Evolutionary conservation across 2,888 invertebrate genomes (phyloP).

Genomic region (Rhabditoides inermis): DNA sequence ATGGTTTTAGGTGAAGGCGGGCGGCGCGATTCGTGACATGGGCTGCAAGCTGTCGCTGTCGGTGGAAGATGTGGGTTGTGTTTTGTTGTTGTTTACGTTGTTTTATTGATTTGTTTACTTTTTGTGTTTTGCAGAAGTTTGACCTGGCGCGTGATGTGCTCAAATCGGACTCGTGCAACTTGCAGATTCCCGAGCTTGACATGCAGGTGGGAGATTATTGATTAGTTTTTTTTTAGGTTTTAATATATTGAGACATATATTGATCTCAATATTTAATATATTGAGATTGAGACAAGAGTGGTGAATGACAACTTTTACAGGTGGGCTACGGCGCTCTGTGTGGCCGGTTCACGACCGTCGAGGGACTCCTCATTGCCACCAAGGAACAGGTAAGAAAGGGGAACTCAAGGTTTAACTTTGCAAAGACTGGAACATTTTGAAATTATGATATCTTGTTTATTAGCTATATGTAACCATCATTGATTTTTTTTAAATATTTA

Average conservation of each 20-base stretch:
- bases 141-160: slow-evolving; percentile 87
- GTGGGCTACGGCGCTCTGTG: slow-evolving; percentile 77
- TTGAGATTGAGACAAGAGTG: no score
- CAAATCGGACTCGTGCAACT: slow-evolving; percentile 76
- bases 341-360: slow-evolving; percentile 87
- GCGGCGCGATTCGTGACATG: slow-evolving; percentile 38
- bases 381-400: slow-evolving; percentile 60
- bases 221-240: not conserved
- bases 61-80: slow-evolving; percentile 36
- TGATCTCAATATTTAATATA: no score
- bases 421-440: not conserved
- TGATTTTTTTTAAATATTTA: not conserved
- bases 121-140: slow-evolving; percentile 55
- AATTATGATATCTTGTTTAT: not conserved
- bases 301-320: slow-evolving; percentile 11
- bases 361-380: slow-evolving; percentile 74
- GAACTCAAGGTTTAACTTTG: no score
- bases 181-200: slow-evolving; percentile 78
- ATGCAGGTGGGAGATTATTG: slow-evolving; percentile 59
- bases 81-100: no score
- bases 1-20: slow-evolving; percentile 17
- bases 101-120: no score
- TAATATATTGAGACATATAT: not conserved
- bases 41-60: slow-evolving; percentile 37
- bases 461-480: no score